Conservation (phyloP, 2,888 invertebrate species). For the Stegana nigrithorax region DNA sequence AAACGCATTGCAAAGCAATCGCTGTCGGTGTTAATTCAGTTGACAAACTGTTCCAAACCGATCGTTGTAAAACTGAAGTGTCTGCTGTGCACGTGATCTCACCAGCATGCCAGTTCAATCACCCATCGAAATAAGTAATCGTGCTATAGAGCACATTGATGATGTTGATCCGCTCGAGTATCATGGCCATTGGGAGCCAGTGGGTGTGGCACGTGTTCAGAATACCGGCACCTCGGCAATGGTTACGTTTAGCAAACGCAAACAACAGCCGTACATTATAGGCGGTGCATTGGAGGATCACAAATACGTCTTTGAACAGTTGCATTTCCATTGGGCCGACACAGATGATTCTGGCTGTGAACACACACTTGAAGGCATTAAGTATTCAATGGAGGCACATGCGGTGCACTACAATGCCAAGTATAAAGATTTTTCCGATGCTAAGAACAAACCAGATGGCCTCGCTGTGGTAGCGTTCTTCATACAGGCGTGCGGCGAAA, state of each 20-base stretch:
- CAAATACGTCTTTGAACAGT: constrained; percentile 79
- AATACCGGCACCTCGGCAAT: constrained; percentile 71
- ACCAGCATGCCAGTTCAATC: constrained; percentile 67
- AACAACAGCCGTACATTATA: constrained; percentile 72
- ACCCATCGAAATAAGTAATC: constrained; percentile 68
- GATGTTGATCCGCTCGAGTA: constrained; percentile 68
- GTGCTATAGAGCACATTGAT: constrained; percentile 67
- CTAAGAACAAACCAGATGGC: constrained; percentile 77
- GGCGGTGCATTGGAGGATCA: constrained; percentile 76
- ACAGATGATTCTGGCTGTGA: constrained; percentile 82
- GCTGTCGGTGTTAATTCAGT: neutral
- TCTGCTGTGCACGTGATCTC: neutral
- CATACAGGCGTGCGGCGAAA: constrained; percentile 73
- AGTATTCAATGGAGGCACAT: constrained; percentile 83
- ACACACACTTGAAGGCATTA: constrained; percentile 80
- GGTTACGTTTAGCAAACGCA: constrained; percentile 73
- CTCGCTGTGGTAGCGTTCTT: constrained; percentile 79
- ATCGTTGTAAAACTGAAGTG: no score
- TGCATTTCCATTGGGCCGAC: constrained; percentile 86
- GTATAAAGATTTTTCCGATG: constrained; percentile 75
- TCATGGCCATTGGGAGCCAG: constrained; percentile 69
- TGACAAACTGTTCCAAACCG: neutral
- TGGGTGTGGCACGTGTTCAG: constrained; percentile 66
- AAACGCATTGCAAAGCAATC: constrained; percentile 24
- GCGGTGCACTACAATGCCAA: constrained; percentile 82